A percentile compares a stretch with the other conserved stretches of the same genome.
Evolutionary conservation across 2,113 vertebrate genomes (phyloP).

Genomic region (mouse (Mus musculus)): DNA sequence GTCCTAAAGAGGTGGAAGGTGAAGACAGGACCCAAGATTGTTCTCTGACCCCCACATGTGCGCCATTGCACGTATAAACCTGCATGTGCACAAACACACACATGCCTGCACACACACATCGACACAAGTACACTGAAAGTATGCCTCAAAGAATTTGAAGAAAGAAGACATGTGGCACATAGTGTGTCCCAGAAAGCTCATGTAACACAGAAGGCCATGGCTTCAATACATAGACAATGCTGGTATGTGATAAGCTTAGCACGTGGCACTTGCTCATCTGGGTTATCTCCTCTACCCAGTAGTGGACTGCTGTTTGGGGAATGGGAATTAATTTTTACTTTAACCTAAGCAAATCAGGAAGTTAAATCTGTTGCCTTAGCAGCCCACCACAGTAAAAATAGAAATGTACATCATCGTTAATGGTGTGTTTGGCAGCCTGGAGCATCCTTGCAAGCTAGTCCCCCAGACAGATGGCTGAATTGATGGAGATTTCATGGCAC

Average conservation of each 20-base stretch:
- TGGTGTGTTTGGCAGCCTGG: not conserved
- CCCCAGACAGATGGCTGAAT: not conserved
- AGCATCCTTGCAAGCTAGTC: not conserved
- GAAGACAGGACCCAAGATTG: not conserved
- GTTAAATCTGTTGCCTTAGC: slow-evolving; percentile 40
- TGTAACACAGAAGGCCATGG: not conserved
- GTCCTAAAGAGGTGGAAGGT: not conserved
- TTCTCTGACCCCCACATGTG: not conserved
- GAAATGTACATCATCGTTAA: not conserved
- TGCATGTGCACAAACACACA: too few species aligned
- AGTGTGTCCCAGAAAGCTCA: not conserved
- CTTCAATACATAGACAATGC: accelerated
- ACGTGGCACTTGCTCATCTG: not conserved
- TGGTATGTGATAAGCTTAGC: not conserved
- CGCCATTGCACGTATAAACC: not conserved
- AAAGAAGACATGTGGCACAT: not conserved
- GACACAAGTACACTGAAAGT: not conserved
- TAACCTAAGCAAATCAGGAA: slow-evolving; percentile 63
- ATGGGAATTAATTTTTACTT: slow-evolving; percentile 58
- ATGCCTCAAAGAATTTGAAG: not conserved
- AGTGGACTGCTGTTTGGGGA: slow-evolving; percentile 13
- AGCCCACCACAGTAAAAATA: not conserved
- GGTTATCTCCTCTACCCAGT: not conserved
- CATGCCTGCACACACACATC: too few species aligned
- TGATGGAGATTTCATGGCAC: not conserved